Evolutionary conservation across 2,113 vertebrate species (phyloP), one percentile per base, ranked within the genome.

Genomic region (Ursus arctos): DNA sequence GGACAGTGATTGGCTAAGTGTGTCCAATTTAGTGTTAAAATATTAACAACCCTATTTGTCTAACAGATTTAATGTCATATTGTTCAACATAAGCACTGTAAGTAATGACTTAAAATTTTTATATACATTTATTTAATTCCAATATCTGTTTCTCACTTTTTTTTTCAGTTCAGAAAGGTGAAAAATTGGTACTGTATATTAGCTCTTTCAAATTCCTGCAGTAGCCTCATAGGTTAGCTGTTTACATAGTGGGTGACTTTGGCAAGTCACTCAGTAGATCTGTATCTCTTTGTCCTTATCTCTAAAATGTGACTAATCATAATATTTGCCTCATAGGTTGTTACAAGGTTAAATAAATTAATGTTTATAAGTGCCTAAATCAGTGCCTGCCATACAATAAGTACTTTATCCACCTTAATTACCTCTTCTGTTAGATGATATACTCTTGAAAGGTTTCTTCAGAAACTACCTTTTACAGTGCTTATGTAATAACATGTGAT

Each of bases 91-190:
- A 71, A n/a, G 18, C 40, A 49, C 63, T 87, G 4, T 51, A 80
- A 87, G 26, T 65, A 94, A 90, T 2, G 74, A 40, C 4, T 15
- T 94, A 15, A 51, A 24, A 33, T 86, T 74, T 87, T 43, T 53
- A 40, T 40, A 69, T 31, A 53, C 9, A 55, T 36, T 28, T 28
- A 43, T 69, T 22, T 91, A n/a, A 82, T 33, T 31, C 33, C 4
- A 95, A 3, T 31, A 63, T 72, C 11, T 81, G n/a, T 82, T 92
- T 96, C 26, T 92, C 57, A 76, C 13, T 77, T 94, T 88, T 55
- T 83, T 96, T 43, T 90, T 6, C 21, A 36, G 33, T 61, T 95
- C 26, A 57, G 26, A 85, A 95, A 57, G 7, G 26, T 59, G 10
- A 65, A 90, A 65, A 63, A 43, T 2, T 53, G 3, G 49, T 55